phyloP scores from a whole-genome alignment of 2,797 vertebrate species.

The Linurgus olivaceus region DNA sequence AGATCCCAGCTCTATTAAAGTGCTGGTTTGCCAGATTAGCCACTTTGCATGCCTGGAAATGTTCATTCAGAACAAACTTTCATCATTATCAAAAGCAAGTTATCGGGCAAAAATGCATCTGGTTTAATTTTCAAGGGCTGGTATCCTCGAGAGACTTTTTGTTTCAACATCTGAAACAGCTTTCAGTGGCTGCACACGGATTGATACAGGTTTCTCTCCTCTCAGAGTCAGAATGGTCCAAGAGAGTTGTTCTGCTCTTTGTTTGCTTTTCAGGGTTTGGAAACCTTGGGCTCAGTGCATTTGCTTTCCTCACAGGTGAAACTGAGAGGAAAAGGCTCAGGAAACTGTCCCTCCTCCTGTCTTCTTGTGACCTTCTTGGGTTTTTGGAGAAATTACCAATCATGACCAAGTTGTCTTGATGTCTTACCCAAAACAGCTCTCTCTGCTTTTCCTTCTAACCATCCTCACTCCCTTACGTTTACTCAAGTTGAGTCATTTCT shows the following conservation, averaged over 20 bases:
- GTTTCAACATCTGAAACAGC: not conserved
- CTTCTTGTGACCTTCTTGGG: not conserved
- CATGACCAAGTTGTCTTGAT: not conserved
- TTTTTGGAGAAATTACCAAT: not conserved
- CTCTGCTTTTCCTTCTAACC: not conserved
- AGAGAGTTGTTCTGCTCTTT: not conserved
- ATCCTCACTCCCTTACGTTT: not conserved
- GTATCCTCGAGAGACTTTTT: not conserved
- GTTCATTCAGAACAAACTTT: not conserved
- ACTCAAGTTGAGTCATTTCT: not conserved
- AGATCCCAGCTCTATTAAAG: not conserved
- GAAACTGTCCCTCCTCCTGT: not conserved
- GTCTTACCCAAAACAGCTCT: not conserved
- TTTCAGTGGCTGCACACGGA: not conserved
- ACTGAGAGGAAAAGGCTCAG: not conserved
- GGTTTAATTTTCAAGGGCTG: not conserved
- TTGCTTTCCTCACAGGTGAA: not conserved
- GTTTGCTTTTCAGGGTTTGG: not conserved
- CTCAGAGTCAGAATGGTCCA: not conserved
- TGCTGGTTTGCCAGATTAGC: not conserved
- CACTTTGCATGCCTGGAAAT: not conserved
- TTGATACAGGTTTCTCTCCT: not conserved
- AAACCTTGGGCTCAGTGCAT: not conserved
- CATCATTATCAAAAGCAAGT: not conserved
- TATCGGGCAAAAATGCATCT: not conserved